Evolutionary conservation across 2,888 invertebrate species (phyloP).

Genomic region (Oscheius sp.): DNA sequence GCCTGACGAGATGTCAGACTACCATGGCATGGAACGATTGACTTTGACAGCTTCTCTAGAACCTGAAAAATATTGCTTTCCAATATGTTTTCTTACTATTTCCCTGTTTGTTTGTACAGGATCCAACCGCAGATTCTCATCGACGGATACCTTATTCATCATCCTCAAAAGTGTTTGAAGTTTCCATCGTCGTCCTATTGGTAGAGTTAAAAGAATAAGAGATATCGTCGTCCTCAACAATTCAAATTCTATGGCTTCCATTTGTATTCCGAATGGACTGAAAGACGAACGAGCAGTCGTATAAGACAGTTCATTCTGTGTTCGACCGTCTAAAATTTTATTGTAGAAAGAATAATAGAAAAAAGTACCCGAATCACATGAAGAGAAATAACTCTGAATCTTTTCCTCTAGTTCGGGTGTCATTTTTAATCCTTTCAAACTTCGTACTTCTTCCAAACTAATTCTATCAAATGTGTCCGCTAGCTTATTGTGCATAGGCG

Average conservation of each 20-base stretch:
- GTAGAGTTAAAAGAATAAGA: conserved; percentile 24
- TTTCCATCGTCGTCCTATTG: not conserved
- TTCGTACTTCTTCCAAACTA: not conserved
- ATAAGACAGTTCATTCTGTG: not conserved
- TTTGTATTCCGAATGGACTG: not conserved
- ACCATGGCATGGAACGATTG: conserved; percentile 2
- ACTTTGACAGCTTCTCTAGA: conserved; percentile 3
- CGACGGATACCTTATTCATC: conserved; percentile 17
- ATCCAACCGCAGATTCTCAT: conserved; percentile 23
- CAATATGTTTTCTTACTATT: conserved; percentile 15
- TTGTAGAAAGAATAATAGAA: not conserved
- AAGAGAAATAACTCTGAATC: not conserved
- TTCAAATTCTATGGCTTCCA: not conserved
- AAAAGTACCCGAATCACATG: not conserved
- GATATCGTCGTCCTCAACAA: not conserved
- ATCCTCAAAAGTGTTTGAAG: conserved; percentile 13
- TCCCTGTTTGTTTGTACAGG: not conserved
- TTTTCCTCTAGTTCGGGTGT: conserved; percentile 7
- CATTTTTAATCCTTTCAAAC: conserved; percentile 3
- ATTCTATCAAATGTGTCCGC: not conserved
- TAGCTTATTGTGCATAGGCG: not conserved
- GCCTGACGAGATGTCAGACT: conserved; percentile 2
- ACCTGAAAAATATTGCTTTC: no score
- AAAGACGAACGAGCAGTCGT: not conserved
- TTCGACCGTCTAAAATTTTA: not conserved